These are phyloP conservation scores for Seladonia tumulorum DNA, from an alignment of 2,888 invertebrate genomes.

Conservation along the genomic window DNA sequence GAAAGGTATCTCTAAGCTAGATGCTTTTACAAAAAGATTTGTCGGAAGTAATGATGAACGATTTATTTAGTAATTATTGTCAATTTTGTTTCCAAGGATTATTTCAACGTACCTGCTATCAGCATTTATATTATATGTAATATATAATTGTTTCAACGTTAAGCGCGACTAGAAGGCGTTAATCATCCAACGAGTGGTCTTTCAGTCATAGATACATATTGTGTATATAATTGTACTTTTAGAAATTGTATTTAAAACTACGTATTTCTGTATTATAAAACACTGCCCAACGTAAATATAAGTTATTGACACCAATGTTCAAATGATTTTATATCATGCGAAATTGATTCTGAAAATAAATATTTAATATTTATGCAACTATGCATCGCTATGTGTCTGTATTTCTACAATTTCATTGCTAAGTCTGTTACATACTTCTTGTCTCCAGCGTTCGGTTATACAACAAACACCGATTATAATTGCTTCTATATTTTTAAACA, in stretches of 20 bases:
- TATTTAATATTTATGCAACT: constrained; percentile 19
- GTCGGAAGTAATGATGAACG: constrained; percentile 23
- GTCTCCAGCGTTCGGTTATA: constrained; percentile 68
- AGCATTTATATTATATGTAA: constrained; percentile 40
- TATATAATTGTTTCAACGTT: constrained; percentile 23
- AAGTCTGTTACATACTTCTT: constrained; percentile 65
- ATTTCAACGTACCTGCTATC: constrained; percentile 43
- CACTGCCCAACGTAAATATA: constrained; percentile 32
- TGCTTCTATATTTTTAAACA: constrained; percentile 25
- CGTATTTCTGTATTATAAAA: constrained; percentile 23
- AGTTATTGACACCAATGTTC: constrained; percentile 30
- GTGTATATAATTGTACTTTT: constrained; percentile 31
- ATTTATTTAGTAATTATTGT: constrained; percentile 36
- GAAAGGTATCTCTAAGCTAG: constrained; percentile 48
- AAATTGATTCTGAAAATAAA: constrained; percentile 23
- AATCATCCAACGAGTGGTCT: constrained; percentile 36
- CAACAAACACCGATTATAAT: constrained; percentile 27
- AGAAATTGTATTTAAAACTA: constrained; percentile 40
- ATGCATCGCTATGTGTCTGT: constrained; percentile 33
- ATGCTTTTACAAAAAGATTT: constrained; percentile 36
- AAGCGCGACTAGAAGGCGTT: constrained; percentile 29
- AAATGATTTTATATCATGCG: constrained; percentile 16
- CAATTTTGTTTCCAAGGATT: constrained; percentile 29
- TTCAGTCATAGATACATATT: constrained; percentile 13
- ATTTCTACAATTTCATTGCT: constrained; percentile 34